Evolutionary conservation across 2,797 vertebrate species (phyloP).

Genomic region (Tokudaia tokunoshimensis): DNA sequence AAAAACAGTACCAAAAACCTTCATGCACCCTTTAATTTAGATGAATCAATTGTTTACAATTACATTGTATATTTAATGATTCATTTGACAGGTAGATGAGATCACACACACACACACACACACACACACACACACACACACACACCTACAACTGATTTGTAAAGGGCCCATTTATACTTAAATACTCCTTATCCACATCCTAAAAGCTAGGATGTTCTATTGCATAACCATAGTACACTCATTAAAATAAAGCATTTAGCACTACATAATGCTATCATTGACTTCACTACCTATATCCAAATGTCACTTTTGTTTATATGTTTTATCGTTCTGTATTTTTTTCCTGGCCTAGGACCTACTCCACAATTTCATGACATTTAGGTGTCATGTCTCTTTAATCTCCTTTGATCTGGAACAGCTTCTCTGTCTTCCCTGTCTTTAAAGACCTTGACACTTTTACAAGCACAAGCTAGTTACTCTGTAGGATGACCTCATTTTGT

Average conservation of each 20-base stretch:
- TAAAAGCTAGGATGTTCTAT: conserved; percentile 27
- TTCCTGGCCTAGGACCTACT: conserved; percentile 24
- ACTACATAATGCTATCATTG: background rate
- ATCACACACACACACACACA: background rate
- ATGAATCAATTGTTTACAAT: background rate
- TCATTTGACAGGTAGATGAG: background rate
- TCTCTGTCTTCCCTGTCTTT: conserved; percentile 40
- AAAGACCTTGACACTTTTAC: conserved; percentile 53
- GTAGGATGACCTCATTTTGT: background rate
- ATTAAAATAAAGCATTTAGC: conserved; percentile 30
- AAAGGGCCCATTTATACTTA: background rate
- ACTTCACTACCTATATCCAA: background rate
- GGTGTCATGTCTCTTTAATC: background rate
- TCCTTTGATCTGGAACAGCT: conserved; percentile 25
- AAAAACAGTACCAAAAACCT: background rate
- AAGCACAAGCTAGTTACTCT: background rate
- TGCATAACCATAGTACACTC: background rate
- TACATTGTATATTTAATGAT: background rate
- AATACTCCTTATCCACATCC: background rate
- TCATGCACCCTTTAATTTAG: background rate
- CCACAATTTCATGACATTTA: background rate
- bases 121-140: background rate
- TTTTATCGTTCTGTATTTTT: background rate
- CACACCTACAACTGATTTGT: background rate
- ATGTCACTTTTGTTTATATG: background rate